A percentile compares a stretch with the other conserved stretches of the same genome.
These are phyloP conservation scores for Sebastes fasciatus DNA, from an alignment of 2,113 vertebrate species.

Conservation along the genomic window DNA sequence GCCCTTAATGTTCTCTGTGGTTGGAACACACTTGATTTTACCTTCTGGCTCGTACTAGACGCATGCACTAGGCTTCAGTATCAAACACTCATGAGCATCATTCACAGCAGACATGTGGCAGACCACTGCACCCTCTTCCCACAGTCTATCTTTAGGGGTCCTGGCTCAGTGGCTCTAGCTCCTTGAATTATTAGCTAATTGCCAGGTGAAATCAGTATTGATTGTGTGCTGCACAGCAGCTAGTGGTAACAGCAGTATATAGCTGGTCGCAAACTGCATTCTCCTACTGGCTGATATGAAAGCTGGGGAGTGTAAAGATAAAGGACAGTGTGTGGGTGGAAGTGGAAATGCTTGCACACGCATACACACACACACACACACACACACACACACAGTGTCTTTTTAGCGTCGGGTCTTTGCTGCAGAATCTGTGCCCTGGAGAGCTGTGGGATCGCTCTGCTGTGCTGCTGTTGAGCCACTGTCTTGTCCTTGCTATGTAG, in stretches of 20 bases:
- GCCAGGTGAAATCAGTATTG: conserved; percentile 82
- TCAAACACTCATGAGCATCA: conserved; percentile 16
- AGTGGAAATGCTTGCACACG: conserved; percentile 34
- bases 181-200: conserved; percentile 88
- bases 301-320: conserved; percentile 57
- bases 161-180: conserved; percentile 68
- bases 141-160: conserved; percentile 52
- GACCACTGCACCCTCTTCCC: conserved; percentile 9
- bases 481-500: conserved; percentile 80
- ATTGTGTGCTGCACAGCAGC: conserved; percentile 72
- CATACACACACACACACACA: conserved; percentile 11
- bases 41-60: not conserved
- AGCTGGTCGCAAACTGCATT: conserved; percentile 72
- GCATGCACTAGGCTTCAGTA: conserved; percentile 16
- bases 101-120: conserved; percentile 37
- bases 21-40: conserved; percentile 27
- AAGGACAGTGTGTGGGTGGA: conserved; percentile 47
- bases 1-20: conserved; percentile 16
- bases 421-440: conserved; percentile 72
- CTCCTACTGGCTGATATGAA: conserved; percentile 45
- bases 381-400: conserved; percentile 39
- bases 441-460: conserved; percentile 69
- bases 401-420: conserved; percentile 47
- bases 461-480: conserved; percentile 69
- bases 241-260: conserved; percentile 74